These are phyloP conservation scores for Syndactyla subalaris DNA, from an alignment of 2,797 vertebrate genomes.

Conservation along the genomic window DNA sequence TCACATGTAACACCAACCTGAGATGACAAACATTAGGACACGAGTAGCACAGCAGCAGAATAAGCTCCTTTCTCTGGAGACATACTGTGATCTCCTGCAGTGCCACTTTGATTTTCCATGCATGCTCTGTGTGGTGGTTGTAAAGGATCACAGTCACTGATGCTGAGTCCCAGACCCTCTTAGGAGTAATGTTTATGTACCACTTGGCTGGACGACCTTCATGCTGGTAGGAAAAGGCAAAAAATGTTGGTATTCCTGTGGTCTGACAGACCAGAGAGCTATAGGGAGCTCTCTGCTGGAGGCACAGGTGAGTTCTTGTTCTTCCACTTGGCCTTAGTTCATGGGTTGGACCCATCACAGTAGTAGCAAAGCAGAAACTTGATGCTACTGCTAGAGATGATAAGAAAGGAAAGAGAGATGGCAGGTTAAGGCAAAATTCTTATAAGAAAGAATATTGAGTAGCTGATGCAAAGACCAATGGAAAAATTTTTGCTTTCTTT, in stretches of 20 bases:
- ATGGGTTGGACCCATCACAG: not conserved
- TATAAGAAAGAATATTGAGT: not conserved
- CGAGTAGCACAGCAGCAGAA: not conserved
- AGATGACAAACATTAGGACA: not conserved
- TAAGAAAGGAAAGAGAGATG: not conserved
- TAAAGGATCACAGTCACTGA: not conserved
- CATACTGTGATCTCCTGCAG: accelerated
- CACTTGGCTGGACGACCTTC: not conserved
- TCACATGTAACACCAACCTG: not conserved
- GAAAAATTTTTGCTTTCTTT: not conserved
- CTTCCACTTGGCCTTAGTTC: not conserved
- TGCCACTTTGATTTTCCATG: not conserved
- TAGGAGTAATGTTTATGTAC: not conserved
- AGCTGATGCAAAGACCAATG: not conserved
- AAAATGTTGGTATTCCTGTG: not conserved
- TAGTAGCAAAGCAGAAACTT: not conserved
- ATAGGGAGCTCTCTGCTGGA: not conserved
- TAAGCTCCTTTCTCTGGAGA: not conserved
- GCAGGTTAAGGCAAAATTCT: not conserved
- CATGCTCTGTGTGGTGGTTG: not conserved
- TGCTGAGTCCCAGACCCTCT: not conserved
- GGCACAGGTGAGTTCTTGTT: not conserved
- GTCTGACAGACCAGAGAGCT: not conserved
- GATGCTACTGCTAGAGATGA: not conserved
- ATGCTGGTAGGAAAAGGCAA: not conserved